Evolutionary conservation across 1,140 invertebrate species (phyloP).

Genomic region (Gyrodactylus salaris): DNA sequence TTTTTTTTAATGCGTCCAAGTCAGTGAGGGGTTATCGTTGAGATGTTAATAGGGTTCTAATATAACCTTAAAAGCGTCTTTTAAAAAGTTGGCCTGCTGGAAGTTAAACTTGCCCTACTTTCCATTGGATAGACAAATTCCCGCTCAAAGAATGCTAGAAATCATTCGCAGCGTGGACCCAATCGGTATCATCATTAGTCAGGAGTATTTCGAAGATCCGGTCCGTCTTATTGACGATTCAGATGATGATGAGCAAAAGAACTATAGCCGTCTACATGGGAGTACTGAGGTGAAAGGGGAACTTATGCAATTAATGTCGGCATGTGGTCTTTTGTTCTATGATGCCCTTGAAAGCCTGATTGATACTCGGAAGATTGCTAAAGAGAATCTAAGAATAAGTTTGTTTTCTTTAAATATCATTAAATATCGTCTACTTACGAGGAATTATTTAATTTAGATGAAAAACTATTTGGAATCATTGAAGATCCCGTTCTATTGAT

Average conservation of each 20-base stretch:
- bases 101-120: background rate
- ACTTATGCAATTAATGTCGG: background rate
- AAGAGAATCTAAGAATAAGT: no score
- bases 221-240: background rate
- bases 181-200: background rate
- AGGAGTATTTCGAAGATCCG: background rate
- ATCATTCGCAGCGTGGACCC: background rate
- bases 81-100: background rate
- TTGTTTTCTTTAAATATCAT: no score
- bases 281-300: background rate
- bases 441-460: no score
- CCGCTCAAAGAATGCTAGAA: background rate
- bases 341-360: background rate
- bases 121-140: background rate
- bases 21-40: no score
- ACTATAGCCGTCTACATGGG: background rate
- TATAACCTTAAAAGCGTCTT: no score
- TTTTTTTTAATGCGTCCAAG: background rate
- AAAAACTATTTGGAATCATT: background rate
- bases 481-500: background rate
- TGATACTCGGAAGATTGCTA: background rate
- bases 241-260: background rate
- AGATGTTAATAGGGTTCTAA: no score
- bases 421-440: no score
- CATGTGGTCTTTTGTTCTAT: background rate